phyloP scores from a whole-genome alignment of 2,113 vertebrate genomes.

The Sphaerodactylus townsendi region DNA sequence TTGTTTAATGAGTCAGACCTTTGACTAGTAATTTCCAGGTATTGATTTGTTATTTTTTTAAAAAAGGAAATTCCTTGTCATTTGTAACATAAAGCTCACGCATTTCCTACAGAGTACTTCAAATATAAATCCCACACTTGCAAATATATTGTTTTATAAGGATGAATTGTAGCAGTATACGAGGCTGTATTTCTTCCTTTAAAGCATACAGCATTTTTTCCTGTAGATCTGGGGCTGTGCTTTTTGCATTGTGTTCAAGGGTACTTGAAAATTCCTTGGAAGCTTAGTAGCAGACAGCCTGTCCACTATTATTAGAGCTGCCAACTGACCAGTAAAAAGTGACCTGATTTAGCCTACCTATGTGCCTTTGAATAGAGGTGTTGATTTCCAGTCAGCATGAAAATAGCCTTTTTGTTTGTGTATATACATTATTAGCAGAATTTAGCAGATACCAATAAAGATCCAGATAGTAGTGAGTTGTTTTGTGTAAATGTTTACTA shows the following conservation, averaged over 20 bases:
- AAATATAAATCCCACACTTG: background rate
- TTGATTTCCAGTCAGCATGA: no score
- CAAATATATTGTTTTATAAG: slow-evolving; percentile 15
- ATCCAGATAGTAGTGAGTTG: no score
- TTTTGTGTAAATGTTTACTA: no score
- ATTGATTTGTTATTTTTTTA: background rate
- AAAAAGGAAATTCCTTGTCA: background rate
- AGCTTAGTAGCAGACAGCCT: background rate
- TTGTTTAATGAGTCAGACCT: slow-evolving; percentile 45
- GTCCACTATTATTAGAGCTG: background rate
- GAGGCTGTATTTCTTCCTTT: background rate
- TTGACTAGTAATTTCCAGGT: background rate
- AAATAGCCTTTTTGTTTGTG: no score
- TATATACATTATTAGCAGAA: no score
- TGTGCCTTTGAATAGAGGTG: no score
- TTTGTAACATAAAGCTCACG: background rate
- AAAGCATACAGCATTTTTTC: background rate
- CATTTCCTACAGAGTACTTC: background rate
- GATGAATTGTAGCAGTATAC: background rate
- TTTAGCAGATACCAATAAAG: no score
- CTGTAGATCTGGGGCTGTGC: no score
- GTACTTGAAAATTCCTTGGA: background rate
- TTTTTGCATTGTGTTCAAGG: background rate
- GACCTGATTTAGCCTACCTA: no score
- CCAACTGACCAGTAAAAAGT: no score